Evolutionary conservation across 1,140 invertebrate genomes (phyloP).

Genomic region (Solenopsis invicta): DNA sequence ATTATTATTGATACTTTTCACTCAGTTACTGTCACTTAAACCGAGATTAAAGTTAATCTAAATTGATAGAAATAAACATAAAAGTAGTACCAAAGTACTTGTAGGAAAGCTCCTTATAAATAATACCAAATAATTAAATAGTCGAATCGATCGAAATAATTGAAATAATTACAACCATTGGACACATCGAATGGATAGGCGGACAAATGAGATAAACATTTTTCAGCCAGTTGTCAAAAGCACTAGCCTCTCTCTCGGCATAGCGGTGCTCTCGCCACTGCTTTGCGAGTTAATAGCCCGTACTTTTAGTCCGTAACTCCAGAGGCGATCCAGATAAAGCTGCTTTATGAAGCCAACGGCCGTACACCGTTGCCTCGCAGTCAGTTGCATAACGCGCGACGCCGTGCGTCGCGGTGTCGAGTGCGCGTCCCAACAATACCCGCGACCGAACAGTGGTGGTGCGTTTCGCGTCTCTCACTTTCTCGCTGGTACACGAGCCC

Average conservation of each 20-base stretch:
- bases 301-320: slow-evolving; percentile 76
- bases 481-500: slow-evolving; percentile 32
- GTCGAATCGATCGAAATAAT: background rate
- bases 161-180: slow-evolving; percentile 47
- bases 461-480: slow-evolving; percentile 22
- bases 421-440: slow-evolving; percentile 54
- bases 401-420: slow-evolving; percentile 40
- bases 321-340: slow-evolving; percentile 76
- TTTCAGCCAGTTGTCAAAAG: slow-evolving; percentile 53
- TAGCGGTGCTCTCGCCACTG: slow-evolving; percentile 27
- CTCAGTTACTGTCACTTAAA: too few relatives aligned
- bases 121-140: background rate
- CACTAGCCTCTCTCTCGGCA: slow-evolving; percentile 1
- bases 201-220: slow-evolving; percentile 55
- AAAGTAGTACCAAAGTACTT: too few relatives aligned
- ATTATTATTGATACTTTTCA: too few relatives aligned
- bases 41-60: too few relatives aligned
- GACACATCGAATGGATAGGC: slow-evolving; percentile 15
- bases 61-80: too few relatives aligned
- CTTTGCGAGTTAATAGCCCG: slow-evolving; percentile 76
- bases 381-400: slow-evolving; percentile 58
- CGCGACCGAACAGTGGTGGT: slow-evolving; percentile 19
- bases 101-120: slow-evolving; percentile 2
- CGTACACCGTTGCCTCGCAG: slow-evolving; percentile 44
- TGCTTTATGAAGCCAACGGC: slow-evolving; percentile 76